Evolutionary conservation across 2,113 vertebrate species (phyloP), one percentile per base, ranked within the genome.

Genomic region (Nanorana parkeri): DNA sequence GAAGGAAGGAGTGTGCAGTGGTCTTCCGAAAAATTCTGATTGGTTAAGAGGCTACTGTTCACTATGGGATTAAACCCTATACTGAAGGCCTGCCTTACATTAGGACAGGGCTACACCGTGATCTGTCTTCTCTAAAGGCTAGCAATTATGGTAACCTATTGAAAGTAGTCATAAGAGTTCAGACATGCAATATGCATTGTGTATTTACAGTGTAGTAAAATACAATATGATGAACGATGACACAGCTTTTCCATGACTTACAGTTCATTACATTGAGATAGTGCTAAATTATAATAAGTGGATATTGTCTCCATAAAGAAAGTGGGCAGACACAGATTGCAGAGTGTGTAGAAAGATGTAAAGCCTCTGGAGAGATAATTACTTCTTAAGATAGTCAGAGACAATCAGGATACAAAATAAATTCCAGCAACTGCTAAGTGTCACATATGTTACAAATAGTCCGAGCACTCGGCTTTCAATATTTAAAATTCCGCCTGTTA

Each of bases 401-500:
- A 11, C 17, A 78, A n/a, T 52, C 13, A 28, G 52, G 11, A 5
- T n/a, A n/a, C 41, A 4, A 36, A 29, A 36, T 28, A 17, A 47
- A 20, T 32, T 20, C 26, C 23, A 2, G 52, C 26, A 29, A 10
- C 17, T 65, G 17, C 17, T 17, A 29, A 6, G 5, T 6, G 3
- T 4, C 56, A 41, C 28, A 41, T 61, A 26, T 28, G 2, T 4
- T 29, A 41, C 28, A 41, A 71, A 41, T 51, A 41, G 19, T 60
- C 66, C 23, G 26, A 23, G 65, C 23, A 21, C 20, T 36, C 28
- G 23, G 7, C 26, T 47, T 29, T 13, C 17, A 56, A 72, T 54
- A 73, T 72, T 71, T 71, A 51, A 80, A 51, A 28, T 51, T 29
- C 68, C n/a, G 16, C 61, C 8, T 29, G 13, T 47, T 52, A 20